phyloP scores from a whole-genome alignment of 2,888 invertebrate species.

The Taphrorychus bicolor region DNA sequence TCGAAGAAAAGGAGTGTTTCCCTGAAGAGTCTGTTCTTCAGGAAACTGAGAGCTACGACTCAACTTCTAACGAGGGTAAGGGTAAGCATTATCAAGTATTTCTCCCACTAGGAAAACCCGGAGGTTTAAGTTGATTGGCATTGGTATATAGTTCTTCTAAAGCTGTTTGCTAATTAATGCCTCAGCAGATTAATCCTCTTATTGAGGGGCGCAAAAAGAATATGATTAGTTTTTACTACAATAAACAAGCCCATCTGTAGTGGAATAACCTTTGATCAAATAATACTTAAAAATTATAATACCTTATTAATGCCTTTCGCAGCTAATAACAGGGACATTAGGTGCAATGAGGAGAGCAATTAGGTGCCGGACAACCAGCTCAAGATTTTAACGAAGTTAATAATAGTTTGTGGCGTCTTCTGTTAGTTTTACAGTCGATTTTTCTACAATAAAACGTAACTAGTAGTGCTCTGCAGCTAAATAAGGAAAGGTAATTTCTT shows the following conservation, averaged over 20 bases:
- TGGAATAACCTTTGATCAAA: neutral
- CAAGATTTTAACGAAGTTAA: neutral
- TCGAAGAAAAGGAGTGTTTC: slow-evolving; percentile 71
- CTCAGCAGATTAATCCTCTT: neutral
- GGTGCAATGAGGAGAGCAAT: too few relatives aligned
- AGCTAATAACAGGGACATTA: neutral
- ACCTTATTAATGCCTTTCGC: neutral
- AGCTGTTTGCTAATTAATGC: too few relatives aligned
- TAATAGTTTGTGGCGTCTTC: neutral
- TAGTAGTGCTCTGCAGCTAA: neutral
- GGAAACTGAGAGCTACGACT: slow-evolving; percentile 65
- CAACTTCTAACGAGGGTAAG: slow-evolving; percentile 40
- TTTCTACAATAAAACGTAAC: neutral
- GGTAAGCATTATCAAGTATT: slow-evolving; percentile 30
- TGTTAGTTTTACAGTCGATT: neutral
- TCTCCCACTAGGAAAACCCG: too few relatives aligned
- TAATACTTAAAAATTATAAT: neutral
- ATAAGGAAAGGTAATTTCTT: neutral
- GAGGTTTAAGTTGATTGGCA: too few relatives aligned
- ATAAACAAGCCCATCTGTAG: too few relatives aligned
- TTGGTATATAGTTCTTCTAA: too few relatives aligned
- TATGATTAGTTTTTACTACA: too few relatives aligned
- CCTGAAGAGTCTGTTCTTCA: slow-evolving; percentile 73
- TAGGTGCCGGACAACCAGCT: too few relatives aligned
- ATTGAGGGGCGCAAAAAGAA: neutral